A percentile compares a stretch with the other conserved stretches of the same genome.
These are phyloP conservation scores for Naja naja DNA, from an alignment of 2,113 vertebrate genomes.

Conservation along the genomic window DNA sequence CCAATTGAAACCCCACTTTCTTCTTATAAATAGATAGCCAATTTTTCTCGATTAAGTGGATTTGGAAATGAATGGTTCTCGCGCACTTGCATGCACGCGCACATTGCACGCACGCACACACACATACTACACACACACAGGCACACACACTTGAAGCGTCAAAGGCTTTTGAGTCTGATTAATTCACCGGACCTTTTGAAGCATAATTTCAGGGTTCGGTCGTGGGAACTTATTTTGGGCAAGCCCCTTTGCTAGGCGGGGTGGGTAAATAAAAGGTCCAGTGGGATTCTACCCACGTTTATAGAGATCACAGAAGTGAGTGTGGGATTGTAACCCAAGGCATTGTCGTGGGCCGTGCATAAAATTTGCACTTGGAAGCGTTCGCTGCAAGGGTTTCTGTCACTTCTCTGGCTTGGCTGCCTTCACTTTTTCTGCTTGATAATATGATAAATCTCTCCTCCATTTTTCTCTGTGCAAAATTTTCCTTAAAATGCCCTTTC, in stretches of 20 bases:
- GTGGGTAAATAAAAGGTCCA: constrained; percentile 6
- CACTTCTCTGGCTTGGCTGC: constrained; percentile 14
- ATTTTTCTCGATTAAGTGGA: constrained; percentile 76
- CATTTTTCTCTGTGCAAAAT: not conserved
- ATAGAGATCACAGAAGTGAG: not conserved
- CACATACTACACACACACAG: not conserved
- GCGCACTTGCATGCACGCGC: constrained; percentile 28
- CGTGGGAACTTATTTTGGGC: constrained; percentile 44
- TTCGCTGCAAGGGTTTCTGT: constrained; percentile 11
- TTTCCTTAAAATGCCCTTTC: constrained; percentile 3
- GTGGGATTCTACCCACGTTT: not conserved
- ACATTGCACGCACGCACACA: not conserved
- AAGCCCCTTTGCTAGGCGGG: constrained; percentile 22
- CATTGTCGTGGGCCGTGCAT: constrained; percentile 21
- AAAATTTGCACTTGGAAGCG: too few species aligned
- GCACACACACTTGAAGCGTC: not conserved
- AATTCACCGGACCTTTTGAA: not conserved
- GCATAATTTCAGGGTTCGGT: constrained; percentile 37
- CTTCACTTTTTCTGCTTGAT: not conserved
- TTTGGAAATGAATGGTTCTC: constrained; percentile 61
- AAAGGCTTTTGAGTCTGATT: constrained; percentile 19
- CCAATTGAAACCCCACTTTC: constrained; percentile 80
- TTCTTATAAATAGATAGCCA: constrained; percentile 63
- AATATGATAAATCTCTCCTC: not conserved
- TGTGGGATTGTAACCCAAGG: not conserved